Conservation (phyloP, 2,113 vertebrate species). For the Halichoerus grypus region DNA sequence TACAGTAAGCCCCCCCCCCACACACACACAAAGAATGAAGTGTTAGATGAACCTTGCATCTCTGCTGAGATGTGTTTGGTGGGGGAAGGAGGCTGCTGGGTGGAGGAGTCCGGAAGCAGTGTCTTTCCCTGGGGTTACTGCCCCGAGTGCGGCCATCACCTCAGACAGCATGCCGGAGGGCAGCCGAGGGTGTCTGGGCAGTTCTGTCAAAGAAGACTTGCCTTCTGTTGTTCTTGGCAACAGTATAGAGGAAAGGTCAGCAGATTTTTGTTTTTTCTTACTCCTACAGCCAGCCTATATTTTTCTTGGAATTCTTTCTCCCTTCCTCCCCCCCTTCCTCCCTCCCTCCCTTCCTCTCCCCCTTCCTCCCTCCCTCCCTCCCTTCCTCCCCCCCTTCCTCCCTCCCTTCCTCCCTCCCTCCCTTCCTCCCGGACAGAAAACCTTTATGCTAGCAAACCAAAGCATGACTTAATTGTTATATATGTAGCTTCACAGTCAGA, state of each 20-base stretch:
- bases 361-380: too few relatives aligned
- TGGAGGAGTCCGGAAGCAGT: neutral
- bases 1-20: neutral
- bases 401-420: too few relatives aligned
- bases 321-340: neutral
- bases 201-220: neutral
- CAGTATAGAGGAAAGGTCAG: neutral
- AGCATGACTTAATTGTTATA: neutral
- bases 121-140: too few relatives aligned
- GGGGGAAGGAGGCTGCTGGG: neutral
- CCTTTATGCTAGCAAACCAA: neutral
- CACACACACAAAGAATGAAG: neutral
- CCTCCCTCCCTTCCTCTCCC: too few relatives aligned
- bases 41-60: neutral
- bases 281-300: neutral
- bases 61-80: neutral
- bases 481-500: neutral
- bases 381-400: neutral
- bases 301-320: constrained; percentile 3
- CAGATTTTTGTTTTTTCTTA: constrained; percentile 6
- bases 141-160: neutral
- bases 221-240: constrained; percentile 7
- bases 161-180: too few relatives aligned
- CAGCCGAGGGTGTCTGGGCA: neutral
- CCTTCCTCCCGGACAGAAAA: neutral